Percentiles rank a stretch among this genome's conserved stretches.
Conservation (phyloP, 1,140 invertebrate species). For the Cyclargus thomasi region DNA sequence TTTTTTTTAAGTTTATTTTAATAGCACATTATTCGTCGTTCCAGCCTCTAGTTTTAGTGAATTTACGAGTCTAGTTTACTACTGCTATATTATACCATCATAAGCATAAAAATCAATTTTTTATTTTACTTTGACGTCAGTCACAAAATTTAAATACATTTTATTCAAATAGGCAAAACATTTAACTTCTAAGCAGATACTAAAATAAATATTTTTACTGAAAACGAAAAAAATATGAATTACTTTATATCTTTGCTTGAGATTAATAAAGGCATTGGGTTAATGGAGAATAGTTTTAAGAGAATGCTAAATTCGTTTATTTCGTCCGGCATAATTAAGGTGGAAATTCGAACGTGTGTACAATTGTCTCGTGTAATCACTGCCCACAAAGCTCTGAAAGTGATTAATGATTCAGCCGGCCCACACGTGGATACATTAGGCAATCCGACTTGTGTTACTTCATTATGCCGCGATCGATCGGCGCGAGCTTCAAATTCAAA, state of each 20-base stretch:
- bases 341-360: constrained; percentile 14
- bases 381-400: constrained; percentile 34
- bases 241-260: no score
- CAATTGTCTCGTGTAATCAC: constrained; percentile 30
- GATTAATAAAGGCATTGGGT: neutral
- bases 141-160: neutral
- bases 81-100: neutral
- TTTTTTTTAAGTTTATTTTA: neutral
- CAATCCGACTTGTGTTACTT: constrained; percentile 16
- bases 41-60: neutral
- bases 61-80: neutral
- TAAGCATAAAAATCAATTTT: neutral
- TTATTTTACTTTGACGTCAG: neutral
- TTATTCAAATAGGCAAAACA: neutral
- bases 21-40: neutral
- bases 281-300: neutral
- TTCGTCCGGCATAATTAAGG: constrained; percentile 24
- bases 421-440: constrained; percentile 17
- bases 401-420: constrained; percentile 45
- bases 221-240: no score
- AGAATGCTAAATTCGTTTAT: neutral
- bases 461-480: constrained; percentile 15
- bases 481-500: constrained; percentile 7
- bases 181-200: no score
- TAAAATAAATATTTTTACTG: no score